Percentiles rank a stretch among this genome's conserved stretches.
Conservation (phyloP, 1,140 invertebrate genomes). For the Nixonia krombeini region DNA sequence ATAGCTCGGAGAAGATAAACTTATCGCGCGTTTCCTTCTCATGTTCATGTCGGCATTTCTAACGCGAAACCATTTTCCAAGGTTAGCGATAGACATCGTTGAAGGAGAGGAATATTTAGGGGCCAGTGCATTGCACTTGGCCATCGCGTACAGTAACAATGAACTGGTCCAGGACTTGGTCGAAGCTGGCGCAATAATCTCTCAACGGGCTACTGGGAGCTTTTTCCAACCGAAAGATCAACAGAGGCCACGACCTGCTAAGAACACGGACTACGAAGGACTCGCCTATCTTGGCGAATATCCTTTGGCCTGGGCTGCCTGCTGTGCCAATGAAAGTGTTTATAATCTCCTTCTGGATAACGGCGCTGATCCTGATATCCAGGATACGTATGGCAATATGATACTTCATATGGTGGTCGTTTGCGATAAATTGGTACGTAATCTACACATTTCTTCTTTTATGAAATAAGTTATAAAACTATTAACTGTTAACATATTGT, state of each 20-base stretch:
- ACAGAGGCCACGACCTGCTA: constrained; percentile 80
- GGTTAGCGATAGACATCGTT: constrained; percentile 92
- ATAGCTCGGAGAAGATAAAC: constrained; percentile 2
- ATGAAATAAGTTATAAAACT: neutral
- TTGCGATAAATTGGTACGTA: constrained; percentile 90
- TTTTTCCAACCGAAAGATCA: constrained; percentile 95
- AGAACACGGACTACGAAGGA: constrained; percentile 94
- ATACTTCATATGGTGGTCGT: constrained; percentile 99
- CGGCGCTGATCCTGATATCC: constrained; percentile 92
- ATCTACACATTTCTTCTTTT: constrained; percentile 5
- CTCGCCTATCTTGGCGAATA: constrained; percentile 96
- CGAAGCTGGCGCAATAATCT: constrained; percentile 90
- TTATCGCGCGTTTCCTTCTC: no score
- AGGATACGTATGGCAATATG: constrained; percentile 95
- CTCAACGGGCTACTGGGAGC: constrained; percentile 92
- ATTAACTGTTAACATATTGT: no score
- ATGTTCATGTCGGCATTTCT: no score
- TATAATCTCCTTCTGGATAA: constrained; percentile 95
- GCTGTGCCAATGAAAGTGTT: constrained; percentile 96
- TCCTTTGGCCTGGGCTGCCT: constrained; percentile 96
- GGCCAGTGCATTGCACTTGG: constrained; percentile 94
- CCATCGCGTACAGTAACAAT: constrained; percentile 96
- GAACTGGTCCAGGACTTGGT: constrained; percentile 95
- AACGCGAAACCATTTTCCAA: constrained; percentile 78
- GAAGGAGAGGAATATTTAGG: constrained; percentile 98